These are phyloP conservation scores for Pterophyllum scalare DNA, from an alignment of 2,113 vertebrate species.

Conservation along the genomic window DNA sequence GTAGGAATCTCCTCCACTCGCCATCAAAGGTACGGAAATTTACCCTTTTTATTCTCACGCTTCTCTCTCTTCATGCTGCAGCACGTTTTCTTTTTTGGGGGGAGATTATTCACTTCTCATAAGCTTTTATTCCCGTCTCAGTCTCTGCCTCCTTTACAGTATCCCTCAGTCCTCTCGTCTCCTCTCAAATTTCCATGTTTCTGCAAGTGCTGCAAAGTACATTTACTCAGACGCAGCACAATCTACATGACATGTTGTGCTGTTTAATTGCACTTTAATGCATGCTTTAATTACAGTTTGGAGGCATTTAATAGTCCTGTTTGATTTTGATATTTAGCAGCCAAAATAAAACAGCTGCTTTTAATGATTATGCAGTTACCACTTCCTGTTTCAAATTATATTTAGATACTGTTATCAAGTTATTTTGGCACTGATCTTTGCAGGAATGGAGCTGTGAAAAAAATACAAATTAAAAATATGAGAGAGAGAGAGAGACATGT, in stretches of 20 bases:
- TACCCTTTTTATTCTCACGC: background rate
- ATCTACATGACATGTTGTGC: background rate
- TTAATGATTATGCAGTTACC: background rate
- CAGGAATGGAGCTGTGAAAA: background rate
- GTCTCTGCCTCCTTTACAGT: background rate
- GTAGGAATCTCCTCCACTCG: constrained; percentile 70
- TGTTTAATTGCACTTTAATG: background rate
- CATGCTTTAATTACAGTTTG: background rate
- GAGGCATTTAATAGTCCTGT: background rate
- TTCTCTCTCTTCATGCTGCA: background rate
- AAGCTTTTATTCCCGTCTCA: background rate
- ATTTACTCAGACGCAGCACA: background rate
- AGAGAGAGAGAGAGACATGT: background rate
- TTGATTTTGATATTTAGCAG: accelerated
- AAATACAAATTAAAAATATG: background rate
- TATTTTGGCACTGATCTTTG: background rate
- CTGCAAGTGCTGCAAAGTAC: background rate
- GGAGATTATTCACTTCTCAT: background rate
- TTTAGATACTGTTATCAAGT: background rate
- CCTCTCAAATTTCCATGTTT: background rate
- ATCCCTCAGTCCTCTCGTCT: background rate
- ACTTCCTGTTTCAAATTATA: background rate
- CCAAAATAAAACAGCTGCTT: accelerated
- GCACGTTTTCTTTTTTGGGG: background rate
- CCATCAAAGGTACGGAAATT: constrained; percentile 70